These are phyloP conservation scores for Rhineura floridana DNA, from an alignment of 2,113 vertebrate species.

Conservation along the genomic window DNA sequence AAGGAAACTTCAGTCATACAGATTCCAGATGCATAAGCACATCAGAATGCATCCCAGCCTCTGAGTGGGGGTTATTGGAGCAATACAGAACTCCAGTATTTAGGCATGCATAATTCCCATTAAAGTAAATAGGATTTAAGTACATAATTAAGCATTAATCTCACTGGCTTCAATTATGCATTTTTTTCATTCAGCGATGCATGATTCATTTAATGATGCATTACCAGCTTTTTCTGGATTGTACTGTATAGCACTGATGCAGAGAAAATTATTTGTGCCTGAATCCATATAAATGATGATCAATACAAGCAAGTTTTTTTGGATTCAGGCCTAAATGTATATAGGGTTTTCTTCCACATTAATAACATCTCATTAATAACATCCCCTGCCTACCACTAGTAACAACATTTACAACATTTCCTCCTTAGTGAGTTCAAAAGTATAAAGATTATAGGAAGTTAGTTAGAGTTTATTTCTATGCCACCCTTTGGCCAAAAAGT, in stretches of 20 bases:
- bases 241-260: not conserved
- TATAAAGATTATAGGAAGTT: not conserved
- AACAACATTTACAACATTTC: not conserved
- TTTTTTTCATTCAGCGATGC: too few species aligned
- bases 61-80: not conserved
- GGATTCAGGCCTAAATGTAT: not conserved
- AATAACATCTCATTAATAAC: too few species aligned
- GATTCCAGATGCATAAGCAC: not conserved
- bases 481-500: too few species aligned
- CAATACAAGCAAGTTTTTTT: not conserved
- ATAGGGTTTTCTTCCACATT: conserved; percentile 39
- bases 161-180: too few species aligned
- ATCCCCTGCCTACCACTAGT: conserved; percentile 3
- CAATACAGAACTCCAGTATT: not conserved
- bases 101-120: not conserved
- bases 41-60: not conserved
- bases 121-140: too few species aligned
- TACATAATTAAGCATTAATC: too few species aligned
- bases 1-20: not conserved
- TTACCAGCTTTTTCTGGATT: not conserved
- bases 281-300: not conserved
- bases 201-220: too few species aligned
- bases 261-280: not conserved
- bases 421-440: not conserved
- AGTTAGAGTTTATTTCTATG: too few species aligned